Conservation (phyloP, 2,113 vertebrate species). For the Calidris pygmaea region DNA sequence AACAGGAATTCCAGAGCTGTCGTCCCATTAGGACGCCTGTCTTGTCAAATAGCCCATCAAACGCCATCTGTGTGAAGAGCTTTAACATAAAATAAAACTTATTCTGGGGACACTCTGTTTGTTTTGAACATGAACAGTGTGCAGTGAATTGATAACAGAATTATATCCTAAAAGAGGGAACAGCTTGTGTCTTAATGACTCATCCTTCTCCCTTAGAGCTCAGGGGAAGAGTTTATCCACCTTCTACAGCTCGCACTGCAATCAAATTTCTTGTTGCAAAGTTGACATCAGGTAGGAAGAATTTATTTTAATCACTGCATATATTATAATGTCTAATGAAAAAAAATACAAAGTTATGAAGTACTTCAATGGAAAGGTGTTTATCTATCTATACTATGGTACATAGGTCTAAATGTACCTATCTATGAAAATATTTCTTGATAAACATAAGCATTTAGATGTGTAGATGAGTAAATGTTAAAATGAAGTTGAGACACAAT, state of each 20-base stretch:
- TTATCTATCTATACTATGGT: neutral
- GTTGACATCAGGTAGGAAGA: neutral
- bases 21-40: neutral
- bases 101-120: neutral
- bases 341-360: neutral
- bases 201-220: conserved; percentile 3
- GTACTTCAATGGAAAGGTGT: neutral
- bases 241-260: neutral
- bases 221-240: neutral
- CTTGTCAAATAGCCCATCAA: conserved; percentile 28
- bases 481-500: neutral
- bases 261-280: neutral
- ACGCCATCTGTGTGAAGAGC: neutral
- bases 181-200: conserved; percentile 26
- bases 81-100: neutral
- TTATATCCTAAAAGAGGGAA: neutral
- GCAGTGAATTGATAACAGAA: conserved; percentile 39
- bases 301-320: neutral
- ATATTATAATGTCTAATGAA: neutral
- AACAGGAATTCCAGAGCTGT: conserved; percentile 21
- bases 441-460: neutral
- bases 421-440: neutral
- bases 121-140: neutral
- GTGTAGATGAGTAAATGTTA: neutral
- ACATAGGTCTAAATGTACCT: neutral